Percentiles rank a stretch among this genome's conserved stretches.
Conservation (phyloP, 2,797 vertebrate genomes). For the Bucorvus abyssinicus region DNA sequence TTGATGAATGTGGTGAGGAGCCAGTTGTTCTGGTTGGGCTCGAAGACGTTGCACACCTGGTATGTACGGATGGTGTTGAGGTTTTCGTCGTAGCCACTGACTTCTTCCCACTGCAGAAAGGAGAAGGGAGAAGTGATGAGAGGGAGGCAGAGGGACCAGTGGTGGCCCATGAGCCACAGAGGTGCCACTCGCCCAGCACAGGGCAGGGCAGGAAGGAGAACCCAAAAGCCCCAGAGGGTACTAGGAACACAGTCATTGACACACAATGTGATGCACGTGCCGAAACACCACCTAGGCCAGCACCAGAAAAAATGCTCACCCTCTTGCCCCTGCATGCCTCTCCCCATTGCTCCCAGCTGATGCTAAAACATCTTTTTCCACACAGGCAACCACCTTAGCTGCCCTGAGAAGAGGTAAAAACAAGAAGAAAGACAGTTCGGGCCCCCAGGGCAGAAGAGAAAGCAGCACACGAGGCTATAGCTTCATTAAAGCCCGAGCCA, state of each 20-base stretch:
- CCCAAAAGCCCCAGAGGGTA: not conserved
- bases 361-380: not conserved
- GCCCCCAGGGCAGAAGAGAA: not conserved
- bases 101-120: slow-evolving; percentile 92
- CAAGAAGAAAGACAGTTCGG: not conserved
- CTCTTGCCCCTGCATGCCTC: not conserved
- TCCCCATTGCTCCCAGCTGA: not conserved
- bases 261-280: fast-evolving
- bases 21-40: slow-evolving; percentile 99
- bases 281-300: not conserved
- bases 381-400: fast-evolving
- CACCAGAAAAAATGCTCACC: not conserved
- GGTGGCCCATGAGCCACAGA: not conserved
- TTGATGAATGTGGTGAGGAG: slow-evolving; percentile 97
- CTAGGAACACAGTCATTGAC: fast-evolving
- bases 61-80: slow-evolving; percentile 98
- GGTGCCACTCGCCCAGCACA: fast-evolving
- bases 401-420: not conserved
- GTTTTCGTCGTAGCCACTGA: slow-evolving; percentile 98
- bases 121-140: not conserved
- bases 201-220: not conserved
- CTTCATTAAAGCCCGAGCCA: not conserved
- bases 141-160: not conserved
- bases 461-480: not conserved
- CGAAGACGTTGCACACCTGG: slow-evolving; percentile 98